Conservation (phyloP, 2,888 invertebrate species). For the Drosophila mayaguana region DNA sequence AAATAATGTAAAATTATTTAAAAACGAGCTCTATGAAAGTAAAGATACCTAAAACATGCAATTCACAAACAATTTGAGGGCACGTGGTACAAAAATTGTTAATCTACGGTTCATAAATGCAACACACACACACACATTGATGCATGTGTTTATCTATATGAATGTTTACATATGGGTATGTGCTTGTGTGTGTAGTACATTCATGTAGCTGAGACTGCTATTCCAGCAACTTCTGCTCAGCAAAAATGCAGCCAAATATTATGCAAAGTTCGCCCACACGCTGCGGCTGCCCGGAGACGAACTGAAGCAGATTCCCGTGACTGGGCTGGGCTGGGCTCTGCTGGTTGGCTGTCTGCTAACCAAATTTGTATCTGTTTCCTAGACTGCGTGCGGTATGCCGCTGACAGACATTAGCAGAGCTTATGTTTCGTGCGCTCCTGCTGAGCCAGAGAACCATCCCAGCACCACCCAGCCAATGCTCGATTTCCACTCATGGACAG, state of each 20-base stretch:
- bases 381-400: constrained; percentile 63
- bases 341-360: constrained; percentile 42
- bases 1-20: neutral
- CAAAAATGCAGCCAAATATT: constrained; percentile 58
- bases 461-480: neutral
- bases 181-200: neutral
- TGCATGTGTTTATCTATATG: neutral
- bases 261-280: constrained; percentile 48
- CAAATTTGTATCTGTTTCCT: constrained; percentile 63
- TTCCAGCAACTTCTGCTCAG: constrained; percentile 14
- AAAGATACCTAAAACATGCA: constrained; percentile 22
- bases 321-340: neutral
- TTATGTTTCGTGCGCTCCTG: constrained; percentile 40
- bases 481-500: constrained; percentile 6
- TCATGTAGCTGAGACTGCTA: constrained; percentile 11
- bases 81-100: constrained; percentile 33
- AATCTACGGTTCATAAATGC: constrained; percentile 43
- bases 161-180: neutral
- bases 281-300: constrained; percentile 23
- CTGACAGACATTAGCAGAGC: constrained; percentile 74
- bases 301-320: constrained; percentile 10
- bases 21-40: constrained; percentile 5
- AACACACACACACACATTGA: neutral
- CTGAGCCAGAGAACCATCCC: constrained; percentile 5
- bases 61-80: constrained; percentile 46